Conservation (phyloP, 2,888 invertebrate species). For the Leptinotarsa peninsularis region DNA sequence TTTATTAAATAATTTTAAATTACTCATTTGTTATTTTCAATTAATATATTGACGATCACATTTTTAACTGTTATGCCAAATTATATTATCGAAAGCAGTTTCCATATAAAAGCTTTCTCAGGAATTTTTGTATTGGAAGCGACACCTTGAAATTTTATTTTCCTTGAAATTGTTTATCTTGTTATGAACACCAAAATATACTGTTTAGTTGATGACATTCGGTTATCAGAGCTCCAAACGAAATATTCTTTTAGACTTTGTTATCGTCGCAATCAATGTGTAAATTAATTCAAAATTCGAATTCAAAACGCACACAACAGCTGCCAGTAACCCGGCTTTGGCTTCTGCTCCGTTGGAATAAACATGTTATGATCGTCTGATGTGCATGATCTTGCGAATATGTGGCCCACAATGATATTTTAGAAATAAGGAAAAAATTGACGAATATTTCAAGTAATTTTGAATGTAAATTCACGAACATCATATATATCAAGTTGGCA, state of each 20-base stretch:
- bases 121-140: too few relatives aligned
- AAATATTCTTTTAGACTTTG: neutral
- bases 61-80: too few relatives aligned
- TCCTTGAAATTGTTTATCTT: neutral
- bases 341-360: neutral
- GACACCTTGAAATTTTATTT: neutral
- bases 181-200: neutral
- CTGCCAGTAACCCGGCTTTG: neutral
- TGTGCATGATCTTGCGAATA: neutral
- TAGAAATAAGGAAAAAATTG: too few relatives aligned
- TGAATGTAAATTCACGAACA: too few relatives aligned
- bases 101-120: too few relatives aligned
- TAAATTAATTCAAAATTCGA: constrained; percentile 8
- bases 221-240: neutral
- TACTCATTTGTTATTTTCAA: too few relatives aligned
- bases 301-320: neutral
- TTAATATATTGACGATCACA: too few relatives aligned
- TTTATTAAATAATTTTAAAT: too few relatives aligned
- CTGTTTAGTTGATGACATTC: neutral
- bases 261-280: neutral
- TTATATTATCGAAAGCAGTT: too few relatives aligned
- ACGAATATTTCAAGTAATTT: too few relatives aligned
- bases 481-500: too few relatives aligned
- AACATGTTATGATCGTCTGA: neutral
- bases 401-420: neutral